These are phyloP conservation scores for Calliopsis andreniformis DNA, from an alignment of 1,140 invertebrate species.

Conservation along the genomic window DNA sequence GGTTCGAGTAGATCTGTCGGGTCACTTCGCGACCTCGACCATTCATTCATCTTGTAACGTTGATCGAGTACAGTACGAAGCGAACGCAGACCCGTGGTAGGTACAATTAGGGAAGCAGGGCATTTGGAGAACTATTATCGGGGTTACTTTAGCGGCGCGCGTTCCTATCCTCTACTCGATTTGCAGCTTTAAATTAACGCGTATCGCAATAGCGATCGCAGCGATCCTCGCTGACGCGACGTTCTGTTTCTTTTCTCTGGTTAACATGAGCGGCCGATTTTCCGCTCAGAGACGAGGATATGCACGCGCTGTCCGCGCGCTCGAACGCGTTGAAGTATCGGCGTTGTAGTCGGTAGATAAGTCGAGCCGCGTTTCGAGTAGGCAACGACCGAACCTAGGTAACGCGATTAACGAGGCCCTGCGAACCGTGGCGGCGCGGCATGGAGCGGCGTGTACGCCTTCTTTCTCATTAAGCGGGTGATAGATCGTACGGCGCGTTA, in stretches of 20 bases:
- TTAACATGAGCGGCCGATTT: not conserved
- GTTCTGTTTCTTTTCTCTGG: too few species aligned
- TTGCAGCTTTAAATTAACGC: too few species aligned
- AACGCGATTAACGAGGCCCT: slow-evolving; percentile 50
- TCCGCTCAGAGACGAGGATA: not conserved
- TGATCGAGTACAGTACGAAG: too few species aligned
- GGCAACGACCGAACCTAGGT: slow-evolving; percentile 39
- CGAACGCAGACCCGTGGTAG: too few species aligned
- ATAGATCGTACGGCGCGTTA: slow-evolving; percentile 53
- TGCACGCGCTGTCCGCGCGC: not conserved
- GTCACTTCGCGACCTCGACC: not conserved
- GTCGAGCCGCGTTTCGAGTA: slow-evolving; percentile 25
- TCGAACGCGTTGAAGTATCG: slow-evolving; percentile 25
- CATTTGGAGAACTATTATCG: too few species aligned
- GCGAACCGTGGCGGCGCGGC: slow-evolving; percentile 43
- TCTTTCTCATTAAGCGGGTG: slow-evolving; percentile 58
- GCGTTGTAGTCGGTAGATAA: slow-evolving; percentile 44
- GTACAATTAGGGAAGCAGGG: too few species aligned
- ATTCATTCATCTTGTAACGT: not conserved
- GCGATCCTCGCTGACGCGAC: too few species aligned
- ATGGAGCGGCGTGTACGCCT: slow-evolving; percentile 37
- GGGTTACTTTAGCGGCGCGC: too few species aligned
- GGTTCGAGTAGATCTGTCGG: too few species aligned
- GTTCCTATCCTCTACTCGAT: too few species aligned
- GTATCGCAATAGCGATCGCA: too few species aligned